Percentiles rank a stretch among this genome's conserved stretches.
These are phyloP conservation scores for Thecophora atra DNA, from an alignment of 2,888 invertebrate species.

Conservation along the genomic window DNA sequence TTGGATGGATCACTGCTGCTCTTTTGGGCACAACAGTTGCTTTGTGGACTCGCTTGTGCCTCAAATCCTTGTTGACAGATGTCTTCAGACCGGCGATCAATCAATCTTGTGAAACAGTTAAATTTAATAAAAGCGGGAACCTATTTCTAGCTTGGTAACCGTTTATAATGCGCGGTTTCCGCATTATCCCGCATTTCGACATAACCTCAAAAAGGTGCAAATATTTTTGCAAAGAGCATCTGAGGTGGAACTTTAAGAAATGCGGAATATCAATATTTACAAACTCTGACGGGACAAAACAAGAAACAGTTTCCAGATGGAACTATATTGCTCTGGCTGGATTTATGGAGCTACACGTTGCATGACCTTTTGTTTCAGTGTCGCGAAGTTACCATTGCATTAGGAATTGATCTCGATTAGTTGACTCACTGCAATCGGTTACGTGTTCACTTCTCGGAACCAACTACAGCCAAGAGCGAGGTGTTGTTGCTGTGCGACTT, in stretches of 20 bases:
- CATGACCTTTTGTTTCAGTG: too few species aligned
- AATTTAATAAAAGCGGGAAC: not conserved
- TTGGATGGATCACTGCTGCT: conserved; percentile 14
- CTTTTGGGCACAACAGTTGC: conserved; percentile 9
- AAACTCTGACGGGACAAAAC: too few species aligned
- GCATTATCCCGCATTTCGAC: not conserved
- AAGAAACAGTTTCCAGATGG: too few species aligned
- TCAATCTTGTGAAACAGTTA: conserved; percentile 47
- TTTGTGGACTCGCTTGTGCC: conserved; percentile 23
- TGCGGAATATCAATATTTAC: too few species aligned
- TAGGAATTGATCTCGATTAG: too few species aligned
- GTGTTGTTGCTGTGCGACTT: conserved; percentile 37
- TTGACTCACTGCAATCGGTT: too few species aligned
- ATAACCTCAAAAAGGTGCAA: too few species aligned
- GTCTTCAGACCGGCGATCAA: conserved; percentile 57
- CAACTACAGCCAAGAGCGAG: not conserved
- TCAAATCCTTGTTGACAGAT: conserved; percentile 61
- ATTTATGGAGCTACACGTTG: too few species aligned
- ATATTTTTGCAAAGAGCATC: too few species aligned
- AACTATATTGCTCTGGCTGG: too few species aligned
- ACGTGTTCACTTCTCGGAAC: not conserved
- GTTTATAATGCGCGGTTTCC: not conserved
- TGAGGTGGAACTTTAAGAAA: too few species aligned
- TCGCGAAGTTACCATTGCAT: too few species aligned
- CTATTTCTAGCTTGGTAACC: not conserved